Evolutionary conservation across 2,888 invertebrate species (phyloP).

Genomic region (Micropterix aruncella): DNA sequence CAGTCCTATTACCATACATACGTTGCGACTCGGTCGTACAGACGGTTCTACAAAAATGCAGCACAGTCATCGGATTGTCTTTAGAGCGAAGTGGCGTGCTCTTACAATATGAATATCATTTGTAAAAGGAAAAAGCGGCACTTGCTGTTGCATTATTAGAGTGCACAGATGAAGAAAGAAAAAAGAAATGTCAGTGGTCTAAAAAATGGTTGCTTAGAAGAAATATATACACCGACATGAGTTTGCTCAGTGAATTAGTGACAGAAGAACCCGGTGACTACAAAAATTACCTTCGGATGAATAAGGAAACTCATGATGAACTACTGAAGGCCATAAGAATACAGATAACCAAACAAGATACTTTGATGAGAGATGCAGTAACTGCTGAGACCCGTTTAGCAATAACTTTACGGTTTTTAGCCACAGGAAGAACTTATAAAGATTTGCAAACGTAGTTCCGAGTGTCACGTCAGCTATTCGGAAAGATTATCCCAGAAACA

Average conservation of each 20-base stretch:
- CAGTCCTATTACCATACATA: neutral
- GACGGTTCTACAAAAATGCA: constrained; percentile 6
- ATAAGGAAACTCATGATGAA: neutral
- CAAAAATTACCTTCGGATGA: neutral
- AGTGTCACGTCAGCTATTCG: neutral
- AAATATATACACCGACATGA: neutral
- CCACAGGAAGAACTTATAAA: constrained; percentile 1
- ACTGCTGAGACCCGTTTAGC: neutral
- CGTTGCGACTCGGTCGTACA: constrained; percentile 1
- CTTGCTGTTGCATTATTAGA: neutral
- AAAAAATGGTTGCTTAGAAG: neutral
- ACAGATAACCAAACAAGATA: neutral
- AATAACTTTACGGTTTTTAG: neutral
- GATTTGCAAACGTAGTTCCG: neutral
- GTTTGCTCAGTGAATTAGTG: neutral
- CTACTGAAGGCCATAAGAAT: neutral
- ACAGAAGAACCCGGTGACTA: neutral
- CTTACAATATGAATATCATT: neutral
- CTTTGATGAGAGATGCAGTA: neutral
- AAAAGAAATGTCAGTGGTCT: neutral
- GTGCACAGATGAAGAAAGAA: constrained; percentile 1
- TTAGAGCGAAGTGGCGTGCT: neutral
- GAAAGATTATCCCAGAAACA: neutral
- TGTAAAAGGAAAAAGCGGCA: neutral
- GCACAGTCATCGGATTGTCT: neutral